These are phyloP conservation scores for Rallus limicola DNA, from an alignment of 2,113 vertebrate species.

Conservation along the genomic window DNA sequence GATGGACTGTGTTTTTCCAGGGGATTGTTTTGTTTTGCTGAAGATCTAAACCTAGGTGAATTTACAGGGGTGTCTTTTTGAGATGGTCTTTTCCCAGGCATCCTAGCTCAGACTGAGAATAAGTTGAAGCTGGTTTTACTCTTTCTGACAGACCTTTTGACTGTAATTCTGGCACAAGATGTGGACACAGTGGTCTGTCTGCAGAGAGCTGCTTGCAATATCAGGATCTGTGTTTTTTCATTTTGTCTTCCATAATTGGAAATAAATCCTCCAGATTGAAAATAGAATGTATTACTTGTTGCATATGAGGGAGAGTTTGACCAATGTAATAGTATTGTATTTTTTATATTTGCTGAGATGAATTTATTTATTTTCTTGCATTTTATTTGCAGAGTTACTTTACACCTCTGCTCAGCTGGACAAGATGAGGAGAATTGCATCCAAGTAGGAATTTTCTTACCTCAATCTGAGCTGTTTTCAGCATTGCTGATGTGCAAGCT, in stretches of 20 bases:
- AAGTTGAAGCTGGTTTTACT: not conserved
- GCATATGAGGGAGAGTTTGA: not conserved
- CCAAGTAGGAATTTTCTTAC: not conserved
- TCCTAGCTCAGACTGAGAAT: not conserved
- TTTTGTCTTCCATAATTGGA: constrained; percentile 48
- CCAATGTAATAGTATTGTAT: not conserved
- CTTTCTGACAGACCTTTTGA: not conserved
- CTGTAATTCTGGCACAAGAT: not conserved
- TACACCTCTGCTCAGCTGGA: constrained; percentile 26
- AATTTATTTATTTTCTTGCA: constrained; percentile 17
- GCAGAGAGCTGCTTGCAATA: not conserved
- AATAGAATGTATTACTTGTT: constrained; percentile 11
- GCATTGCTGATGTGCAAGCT: not conserved
- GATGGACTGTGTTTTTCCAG: not conserved
- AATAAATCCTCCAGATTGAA: constrained; percentile 39
- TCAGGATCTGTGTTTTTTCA: not conserved
- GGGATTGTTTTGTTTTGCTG: not conserved
- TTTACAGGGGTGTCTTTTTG: not conserved
- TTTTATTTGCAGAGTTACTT: constrained; percentile 26
- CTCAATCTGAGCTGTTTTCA: not conserved
- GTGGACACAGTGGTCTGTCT: not conserved
- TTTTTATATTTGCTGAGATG: constrained; percentile 44
- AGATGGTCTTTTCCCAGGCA: not conserved
- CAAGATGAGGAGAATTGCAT: not conserved
- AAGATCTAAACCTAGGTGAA: not conserved